Evolutionary conservation across 2,797 vertebrate species (phyloP), one percentile per base, ranked within the genome.

Genomic region (Adelosebastes latens): DNA sequence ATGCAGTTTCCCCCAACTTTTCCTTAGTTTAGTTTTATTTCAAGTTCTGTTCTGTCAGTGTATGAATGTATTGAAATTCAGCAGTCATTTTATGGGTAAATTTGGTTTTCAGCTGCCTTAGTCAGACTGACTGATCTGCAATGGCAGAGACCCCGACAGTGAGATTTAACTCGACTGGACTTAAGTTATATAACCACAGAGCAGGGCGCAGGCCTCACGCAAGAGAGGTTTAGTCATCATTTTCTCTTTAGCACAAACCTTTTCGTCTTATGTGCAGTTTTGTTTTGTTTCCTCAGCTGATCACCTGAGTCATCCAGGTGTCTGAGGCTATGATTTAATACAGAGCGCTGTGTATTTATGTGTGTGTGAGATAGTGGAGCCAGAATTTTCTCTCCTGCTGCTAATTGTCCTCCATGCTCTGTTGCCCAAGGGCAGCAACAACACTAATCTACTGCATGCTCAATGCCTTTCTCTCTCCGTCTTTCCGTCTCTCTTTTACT

Each of bases 341-440:
- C 10, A 36, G 60, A 65, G 52, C 24, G 10, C 73, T 58, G 77
- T 73, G 69, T 46, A 29, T 83, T 46, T 82, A 24, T 80, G 53
- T 79, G 66, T 75, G 29, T 56, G 42, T 24, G 60, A 77, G 77
- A 70, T 72, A 76, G 60, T 34, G 16, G 52, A 83, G 79, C 75
- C 79, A 77, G 77, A 79, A 69, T 79, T 67, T 77, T 80, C 85
- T 84, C 72, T 87, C 88, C 84, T 80, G 84, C 83, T 89, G 85
- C 83, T 90, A 93, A 93, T 93, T 92, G 89, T 92, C 92, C 92
- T 93, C 88, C 79, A 88, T 92, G 88, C 91, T 90, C 83, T 77
- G 83, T 79, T 85, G 88, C 88, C 74, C 90, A 92, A 90, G 91
- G 94, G 87, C 90, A 89, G 79, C 85, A 84, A 75, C 82, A 88